Conservation (phyloP, 2,797 vertebrate species). For the Centropyge bicolor region DNA sequence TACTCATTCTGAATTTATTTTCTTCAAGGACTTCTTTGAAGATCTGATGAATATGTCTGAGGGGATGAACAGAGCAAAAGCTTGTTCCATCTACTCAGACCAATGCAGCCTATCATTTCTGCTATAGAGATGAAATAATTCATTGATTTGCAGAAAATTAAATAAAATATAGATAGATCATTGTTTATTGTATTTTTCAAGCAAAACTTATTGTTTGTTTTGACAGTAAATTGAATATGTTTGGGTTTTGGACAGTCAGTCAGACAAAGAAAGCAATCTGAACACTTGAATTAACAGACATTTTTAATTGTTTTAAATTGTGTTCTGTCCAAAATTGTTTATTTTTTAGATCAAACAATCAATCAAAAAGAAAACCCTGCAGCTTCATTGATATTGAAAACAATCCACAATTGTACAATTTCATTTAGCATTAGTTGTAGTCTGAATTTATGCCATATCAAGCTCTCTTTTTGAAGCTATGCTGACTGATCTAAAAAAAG, state of each 20-base stretch:
- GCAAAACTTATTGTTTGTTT: neutral
- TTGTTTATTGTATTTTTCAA: neutral
- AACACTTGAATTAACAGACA: neutral
- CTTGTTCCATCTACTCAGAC: neutral
- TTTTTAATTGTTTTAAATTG: neutral
- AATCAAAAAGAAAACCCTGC: neutral
- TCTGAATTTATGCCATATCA: rapidly evolving
- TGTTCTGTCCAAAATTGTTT: too few relatives aligned
- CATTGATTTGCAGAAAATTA: neutral
- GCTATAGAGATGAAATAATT: neutral
- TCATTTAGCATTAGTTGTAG: neutral
- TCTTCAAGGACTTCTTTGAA: neutral
- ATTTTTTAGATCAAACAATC: neutral
- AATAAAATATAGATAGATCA: too few relatives aligned
- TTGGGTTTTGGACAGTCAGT: neutral
- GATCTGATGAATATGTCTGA: neutral
- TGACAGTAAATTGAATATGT: neutral
- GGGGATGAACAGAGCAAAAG: neutral
- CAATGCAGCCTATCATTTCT: neutral
- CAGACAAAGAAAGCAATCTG: neutral
- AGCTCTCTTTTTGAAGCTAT: neutral
- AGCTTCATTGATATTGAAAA: neutral
- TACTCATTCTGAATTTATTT: neutral
- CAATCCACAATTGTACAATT: too few relatives aligned
- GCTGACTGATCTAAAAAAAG: neutral